Base-by-base conservation (phyloP, 2,888 invertebrate genomes). In the Fragum whitleyi region DNA sequence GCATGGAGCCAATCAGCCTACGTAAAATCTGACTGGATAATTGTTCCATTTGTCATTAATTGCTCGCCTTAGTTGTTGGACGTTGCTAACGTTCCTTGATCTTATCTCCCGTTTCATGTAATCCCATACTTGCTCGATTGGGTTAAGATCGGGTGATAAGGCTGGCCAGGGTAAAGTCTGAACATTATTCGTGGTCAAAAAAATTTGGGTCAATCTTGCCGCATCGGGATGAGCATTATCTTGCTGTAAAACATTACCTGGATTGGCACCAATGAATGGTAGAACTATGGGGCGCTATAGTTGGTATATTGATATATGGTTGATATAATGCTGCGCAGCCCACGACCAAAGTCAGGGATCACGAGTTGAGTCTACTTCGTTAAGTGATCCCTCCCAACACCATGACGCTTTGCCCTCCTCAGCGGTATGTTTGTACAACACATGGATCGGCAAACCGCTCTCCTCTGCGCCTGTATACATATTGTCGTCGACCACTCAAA, bases 401-500 rank as follows among this genome's bases (percentile, higher is more conserved):
- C 5, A 55, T 55, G 19, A 21, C 23, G 55, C 21, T 21, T 7
- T n/a, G 2, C 21, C 2, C 23, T 11, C 21, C 55, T 23, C 2
- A 55, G 19, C 55, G 19, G 23, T 55, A 2, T 11, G 2, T 21
- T 7, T 55, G 21, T 23, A 19, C 2, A 2, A 11, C 23, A 21
- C 55, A 59, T 11, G 57, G 5, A 19, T 74, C 57, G 1, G 19
- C 14, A 53, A 68, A 74, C 0, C 68, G 55, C 53, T 67, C 74
- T 1, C 57, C 68, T n/a, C 23, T 3, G 26, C 57, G 67, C 26
- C 65, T 29, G 42, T 68, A 67, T 9, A 42, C 62, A n/a, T 51
- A 47, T 47, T 73, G 47, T 39, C 74, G 74, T 55, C 42, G 29
- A 36, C 68, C 68, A 32, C 57, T 68, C 0, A 39, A 68, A 39